Evolutionary conservation across 2,888 invertebrate genomes (phyloP).

Genomic region (Allygus modestus): DNA sequence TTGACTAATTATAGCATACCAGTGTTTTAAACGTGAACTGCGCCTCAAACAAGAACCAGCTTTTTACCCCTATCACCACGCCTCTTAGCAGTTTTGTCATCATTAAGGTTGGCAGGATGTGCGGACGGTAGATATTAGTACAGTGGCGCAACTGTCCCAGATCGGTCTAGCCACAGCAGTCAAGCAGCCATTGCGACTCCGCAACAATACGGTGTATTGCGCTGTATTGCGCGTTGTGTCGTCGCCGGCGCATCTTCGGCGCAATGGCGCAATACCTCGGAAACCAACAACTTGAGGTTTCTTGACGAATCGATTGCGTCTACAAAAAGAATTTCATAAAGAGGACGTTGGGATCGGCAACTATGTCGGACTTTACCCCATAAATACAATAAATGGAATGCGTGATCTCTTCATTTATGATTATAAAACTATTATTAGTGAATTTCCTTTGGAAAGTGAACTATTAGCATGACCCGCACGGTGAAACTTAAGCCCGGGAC

Average conservation of each 20-base stretch:
- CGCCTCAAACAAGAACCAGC: too few relatives aligned
- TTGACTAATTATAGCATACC: too few relatives aligned
- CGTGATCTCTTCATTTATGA: too few relatives aligned
- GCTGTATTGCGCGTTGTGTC: not conserved
- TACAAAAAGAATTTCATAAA: too few relatives aligned
- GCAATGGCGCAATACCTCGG: not conserved
- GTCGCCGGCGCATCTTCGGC: slow-evolving; percentile 7
- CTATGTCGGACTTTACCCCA: too few relatives aligned
- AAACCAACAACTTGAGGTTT: slow-evolving; percentile 27
- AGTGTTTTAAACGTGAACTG: too few relatives aligned
- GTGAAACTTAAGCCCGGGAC: too few relatives aligned
- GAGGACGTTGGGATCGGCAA: too few relatives aligned
- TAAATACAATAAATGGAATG: too few relatives aligned
- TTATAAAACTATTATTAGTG: too few relatives aligned
- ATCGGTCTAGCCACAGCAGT: not conserved
- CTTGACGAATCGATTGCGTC: not conserved
- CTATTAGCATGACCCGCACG: too few relatives aligned
- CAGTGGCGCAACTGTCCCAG: not conserved
- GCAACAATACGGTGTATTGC: slow-evolving; percentile 8
- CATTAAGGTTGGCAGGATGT: not conserved
- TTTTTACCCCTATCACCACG: not conserved
- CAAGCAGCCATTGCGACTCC: not conserved
- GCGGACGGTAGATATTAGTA: not conserved
- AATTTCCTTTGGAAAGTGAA: too few relatives aligned
- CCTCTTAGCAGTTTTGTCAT: not conserved